These are phyloP conservation scores for Steinernema scapterisci DNA, from an alignment of 2,888 invertebrate genomes.

Conservation along the genomic window DNA sequence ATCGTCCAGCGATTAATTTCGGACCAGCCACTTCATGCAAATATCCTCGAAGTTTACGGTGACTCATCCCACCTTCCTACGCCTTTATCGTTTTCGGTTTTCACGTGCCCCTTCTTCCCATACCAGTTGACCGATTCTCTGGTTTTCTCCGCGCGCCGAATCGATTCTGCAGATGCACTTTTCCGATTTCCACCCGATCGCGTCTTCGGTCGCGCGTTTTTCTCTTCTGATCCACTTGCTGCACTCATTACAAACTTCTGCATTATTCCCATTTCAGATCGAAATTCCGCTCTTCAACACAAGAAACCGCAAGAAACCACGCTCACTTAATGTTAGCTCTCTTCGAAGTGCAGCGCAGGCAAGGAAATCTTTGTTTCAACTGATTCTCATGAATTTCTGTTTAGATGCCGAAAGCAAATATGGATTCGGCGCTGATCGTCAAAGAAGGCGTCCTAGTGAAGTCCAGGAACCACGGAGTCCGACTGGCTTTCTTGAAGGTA, in stretches of 20 bases:
- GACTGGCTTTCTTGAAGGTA: conserved; percentile 31
- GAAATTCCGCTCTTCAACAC: not conserved
- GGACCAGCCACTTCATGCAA: not conserved
- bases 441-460: conserved; percentile 32
- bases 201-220: conserved; percentile 22
- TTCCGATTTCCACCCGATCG: not conserved
- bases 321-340: conserved; percentile 8
- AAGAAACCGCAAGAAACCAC: not conserved
- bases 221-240: not conserved
- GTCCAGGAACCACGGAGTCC: conserved; percentile 31
- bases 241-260: not conserved
- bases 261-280: not conserved
- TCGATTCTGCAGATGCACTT: conserved; percentile 26
- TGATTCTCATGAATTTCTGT: not conserved
- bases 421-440: conserved; percentile 12
- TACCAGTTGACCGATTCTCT: not conserved
- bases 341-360: not conserved
- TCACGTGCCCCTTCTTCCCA: not conserved
- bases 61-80: not conserved
- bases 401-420: conserved; percentile 14
- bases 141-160: not conserved
- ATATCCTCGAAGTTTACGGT: not conserved
- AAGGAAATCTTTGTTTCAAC: not conserved
- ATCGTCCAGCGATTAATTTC: not conserved
- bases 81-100: not conserved